Base-by-base conservation (phyloP, 2,888 invertebrate genomes). In the Lasius platythorax region DNA sequence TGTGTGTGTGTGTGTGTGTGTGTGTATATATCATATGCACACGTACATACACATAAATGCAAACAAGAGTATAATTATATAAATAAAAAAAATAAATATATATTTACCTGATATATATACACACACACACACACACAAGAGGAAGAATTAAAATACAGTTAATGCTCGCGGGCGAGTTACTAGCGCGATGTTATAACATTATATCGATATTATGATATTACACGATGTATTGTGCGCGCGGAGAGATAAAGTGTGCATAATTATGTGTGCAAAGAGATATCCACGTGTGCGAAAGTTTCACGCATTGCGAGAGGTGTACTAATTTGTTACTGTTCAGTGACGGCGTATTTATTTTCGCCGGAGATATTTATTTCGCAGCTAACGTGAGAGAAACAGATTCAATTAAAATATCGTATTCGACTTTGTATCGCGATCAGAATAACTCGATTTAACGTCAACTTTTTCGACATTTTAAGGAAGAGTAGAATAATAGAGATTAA, bases 131-230 rank as follows among this genome's bases (percentile, higher is more conserved):
- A 83, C 81, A 81, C 64, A 58, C 63, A 67, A 56, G 70, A 70
- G 78, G 67, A 85, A 82, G 82, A 90, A 83, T 88, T 91, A 91
- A 91, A 92, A 90, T 90, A 89, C 87, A 92, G 83, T 87, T 90
- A 91, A 91, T 79, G 93, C 94, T 94, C 94, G 94, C 94, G 91
- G 94, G 94, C 94, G 94, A 94, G 94, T 93, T 93, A 92, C 90
- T 92, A 93, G 91, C 84, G 88, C 89, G 89, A 93, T 92, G 92
- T 91, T 93, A 84, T 88, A 85, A 83, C 11, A 61, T 72, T 78
- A 78, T 61, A 73, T 58, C 73, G 46, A 79, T 79, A 72, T 50
- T 79, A 79, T 46, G 40, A 78, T 78, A 78, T 78, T 72, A 72
- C 18, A 58, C n/a, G 18, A 50, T 50, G n/a, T 72, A 73, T 61